A percentile compares a stretch with the other conserved stretches of the same genome.
These are phyloP conservation scores for Epinephelus cyanopodus DNA, from an alignment of 2,113 vertebrate species.

Conservation along the genomic window DNA sequence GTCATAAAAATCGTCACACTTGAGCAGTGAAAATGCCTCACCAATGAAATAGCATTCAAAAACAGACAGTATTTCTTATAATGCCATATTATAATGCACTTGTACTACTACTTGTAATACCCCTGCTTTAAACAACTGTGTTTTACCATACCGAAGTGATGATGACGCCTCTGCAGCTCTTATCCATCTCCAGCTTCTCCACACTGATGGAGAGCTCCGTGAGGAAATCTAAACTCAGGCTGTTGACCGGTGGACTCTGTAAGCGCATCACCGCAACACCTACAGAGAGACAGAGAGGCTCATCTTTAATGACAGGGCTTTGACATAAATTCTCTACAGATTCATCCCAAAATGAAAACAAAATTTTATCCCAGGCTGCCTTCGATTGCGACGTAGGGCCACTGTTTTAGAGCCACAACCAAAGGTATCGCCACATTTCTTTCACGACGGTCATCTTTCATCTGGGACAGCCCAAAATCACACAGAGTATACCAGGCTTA, in stretches of 20 bases:
- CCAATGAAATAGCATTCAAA: neutral
- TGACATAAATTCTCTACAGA: neutral
- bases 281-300: conserved; percentile 53
- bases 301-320: neutral
- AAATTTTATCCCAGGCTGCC: too few species aligned
- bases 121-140: neutral
- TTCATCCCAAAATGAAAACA: too few species aligned
- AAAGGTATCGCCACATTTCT: too few species aligned
- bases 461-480: too few species aligned
- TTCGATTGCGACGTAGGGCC: too few species aligned
- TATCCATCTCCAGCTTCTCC: conserved; percentile 95
- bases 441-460: too few species aligned
- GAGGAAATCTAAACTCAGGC: conserved; percentile 91
- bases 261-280: conserved; percentile 89
- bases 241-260: conserved; percentile 93
- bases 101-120: neutral
- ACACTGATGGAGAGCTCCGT: conserved; percentile 90
- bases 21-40: neutral
- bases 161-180: conserved; percentile 89
- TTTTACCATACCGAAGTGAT: conserved; percentile 87
- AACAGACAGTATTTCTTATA: neutral
- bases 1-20: neutral
- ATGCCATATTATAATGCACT: neutral
- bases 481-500: too few species aligned
- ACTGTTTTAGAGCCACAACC: too few species aligned